phyloP scores from a whole-genome alignment of 1,140 invertebrate species.

The Trachymyrmex cornetzi region DNA sequence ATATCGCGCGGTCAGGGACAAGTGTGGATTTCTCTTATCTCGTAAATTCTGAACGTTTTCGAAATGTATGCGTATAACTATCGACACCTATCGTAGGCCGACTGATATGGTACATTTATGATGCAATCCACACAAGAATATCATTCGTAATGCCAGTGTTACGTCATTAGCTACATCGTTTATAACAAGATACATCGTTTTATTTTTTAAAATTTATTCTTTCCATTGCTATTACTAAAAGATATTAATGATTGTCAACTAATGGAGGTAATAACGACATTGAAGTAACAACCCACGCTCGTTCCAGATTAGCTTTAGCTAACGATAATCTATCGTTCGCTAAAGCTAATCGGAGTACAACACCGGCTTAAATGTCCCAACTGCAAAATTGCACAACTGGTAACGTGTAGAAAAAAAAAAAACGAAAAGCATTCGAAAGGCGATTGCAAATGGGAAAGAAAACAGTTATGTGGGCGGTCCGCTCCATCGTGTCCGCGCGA shows the following conservation, averaged over 20 bases:
- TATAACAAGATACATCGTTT: background rate
- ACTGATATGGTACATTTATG: constrained; percentile 1
- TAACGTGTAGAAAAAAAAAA: constrained; percentile 22
- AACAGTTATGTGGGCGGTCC: constrained; percentile 69
- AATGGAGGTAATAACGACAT: constrained; percentile 13
- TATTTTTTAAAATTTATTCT: background rate
- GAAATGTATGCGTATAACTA: constrained; percentile 1
- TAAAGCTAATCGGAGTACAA: constrained; percentile 29
- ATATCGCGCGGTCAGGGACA: background rate
- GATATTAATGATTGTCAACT: constrained; percentile 29
- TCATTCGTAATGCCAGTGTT: background rate
- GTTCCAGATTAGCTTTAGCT: too few relatives aligned
- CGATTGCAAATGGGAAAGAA: constrained; percentile 45
- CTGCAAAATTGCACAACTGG: constrained; percentile 46
- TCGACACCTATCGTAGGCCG: background rate
- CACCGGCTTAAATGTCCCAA: constrained; percentile 28
- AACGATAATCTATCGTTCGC: constrained; percentile 39
- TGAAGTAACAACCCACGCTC: constrained; percentile 23
- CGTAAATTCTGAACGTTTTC: constrained; percentile 24
- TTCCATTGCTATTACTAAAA: background rate
- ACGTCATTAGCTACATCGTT: background rate
- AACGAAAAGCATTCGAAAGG: constrained; percentile 38
- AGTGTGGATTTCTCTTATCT: constrained; percentile 5
- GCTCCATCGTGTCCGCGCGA: constrained; percentile 60
- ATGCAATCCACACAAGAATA: background rate